phyloP scores from a whole-genome alignment of 2,797 vertebrate genomes.

The Myoxocephalus aenaeus region DNA sequence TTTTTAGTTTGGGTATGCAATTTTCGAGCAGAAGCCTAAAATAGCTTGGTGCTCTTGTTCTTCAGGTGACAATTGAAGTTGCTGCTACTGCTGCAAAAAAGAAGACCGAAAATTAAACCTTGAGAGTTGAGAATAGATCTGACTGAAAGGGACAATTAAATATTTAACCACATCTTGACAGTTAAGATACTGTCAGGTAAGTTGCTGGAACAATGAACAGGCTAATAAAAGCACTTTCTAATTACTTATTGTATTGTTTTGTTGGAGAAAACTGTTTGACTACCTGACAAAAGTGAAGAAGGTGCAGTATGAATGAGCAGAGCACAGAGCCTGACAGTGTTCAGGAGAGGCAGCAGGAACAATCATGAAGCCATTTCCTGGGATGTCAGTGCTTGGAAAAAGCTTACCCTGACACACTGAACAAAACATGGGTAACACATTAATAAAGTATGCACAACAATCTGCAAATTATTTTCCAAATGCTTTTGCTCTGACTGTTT shows the following conservation, averaged over 20 bases:
- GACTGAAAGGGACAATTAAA: neutral
- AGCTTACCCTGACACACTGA: conserved; percentile 52
- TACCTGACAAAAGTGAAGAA: conserved; percentile 62
- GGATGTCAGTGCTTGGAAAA: conserved; percentile 44
- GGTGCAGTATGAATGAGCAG: conserved; percentile 62
- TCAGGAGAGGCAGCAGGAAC: conserved; percentile 54
- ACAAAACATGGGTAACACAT: neutral
- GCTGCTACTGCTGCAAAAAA: conserved; percentile 41
- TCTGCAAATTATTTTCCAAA: rapidly evolving
- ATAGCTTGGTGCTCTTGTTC: conserved; percentile 46
- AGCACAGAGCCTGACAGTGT: conserved; percentile 71
- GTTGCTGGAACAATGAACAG: neutral
- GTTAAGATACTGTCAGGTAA: neutral
- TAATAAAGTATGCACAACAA: neutral
- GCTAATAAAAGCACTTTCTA: neutral
- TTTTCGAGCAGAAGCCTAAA: no score
- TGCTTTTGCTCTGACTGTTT: neutral
- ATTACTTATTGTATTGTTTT: neutral
- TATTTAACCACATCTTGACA: neutral
- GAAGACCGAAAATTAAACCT: neutral
- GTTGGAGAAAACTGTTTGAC: neutral
- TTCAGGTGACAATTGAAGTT: conserved; percentile 60
- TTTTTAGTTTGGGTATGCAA: no score
- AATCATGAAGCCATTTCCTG: neutral
- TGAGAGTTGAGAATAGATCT: neutral